Evolutionary conservation across 2,888 invertebrate species (phyloP), one percentile per base, ranked within the genome.

Genomic region (Hydrotaea cyrtoneurina): DNA sequence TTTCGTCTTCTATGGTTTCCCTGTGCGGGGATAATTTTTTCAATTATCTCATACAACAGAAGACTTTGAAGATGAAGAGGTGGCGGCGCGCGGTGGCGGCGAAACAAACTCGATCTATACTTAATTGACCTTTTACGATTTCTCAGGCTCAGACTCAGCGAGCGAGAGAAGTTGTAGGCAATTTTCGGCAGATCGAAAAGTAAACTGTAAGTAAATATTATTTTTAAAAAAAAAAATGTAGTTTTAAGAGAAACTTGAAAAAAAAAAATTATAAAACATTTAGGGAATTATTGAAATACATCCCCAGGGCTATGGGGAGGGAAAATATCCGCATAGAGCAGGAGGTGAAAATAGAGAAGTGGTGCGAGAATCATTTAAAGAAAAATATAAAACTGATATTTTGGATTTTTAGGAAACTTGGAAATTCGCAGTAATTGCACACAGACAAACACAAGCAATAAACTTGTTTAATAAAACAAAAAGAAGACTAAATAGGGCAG

Each of bases 191-290:
- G 64, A 80, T 39, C 72, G 59, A 26, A 15, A 39, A 39, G 39
- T 39, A 31, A 69, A 69, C 43, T 80, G 83, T 84, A 84, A 84
- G 83, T 84, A 84, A 62, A 72, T 69, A 77, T 46, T 36, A 39
- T 64, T 80, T 4, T 64, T 75, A 62, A 75, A n/a, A n/a, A n/a
- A n/a, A n/a, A n/a, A n/a, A 55, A 31, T 64, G 75, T 75, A 80
- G 8, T 78, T 64, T 80, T 73, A 77, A 53, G 13, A 17, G 39
- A 21, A 23, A 57, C 8, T 23, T 71, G 36, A 53, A 72, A 76
- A 53, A 36, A n/a, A 36, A 59, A n/a, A 21, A 39, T 39, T 39
- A 26, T 4, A 15, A 64, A 26, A 64, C 2, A 57, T 43, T 36
- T 64, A 71, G 31, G 39, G 19, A 7, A n/a, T n/a, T n/a, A n/a